A percentile compares a stretch with the other conserved stretches of the same genome.
Conservation (phyloP, 2,797 vertebrate species). For the Silurus lanzhouensis region DNA sequence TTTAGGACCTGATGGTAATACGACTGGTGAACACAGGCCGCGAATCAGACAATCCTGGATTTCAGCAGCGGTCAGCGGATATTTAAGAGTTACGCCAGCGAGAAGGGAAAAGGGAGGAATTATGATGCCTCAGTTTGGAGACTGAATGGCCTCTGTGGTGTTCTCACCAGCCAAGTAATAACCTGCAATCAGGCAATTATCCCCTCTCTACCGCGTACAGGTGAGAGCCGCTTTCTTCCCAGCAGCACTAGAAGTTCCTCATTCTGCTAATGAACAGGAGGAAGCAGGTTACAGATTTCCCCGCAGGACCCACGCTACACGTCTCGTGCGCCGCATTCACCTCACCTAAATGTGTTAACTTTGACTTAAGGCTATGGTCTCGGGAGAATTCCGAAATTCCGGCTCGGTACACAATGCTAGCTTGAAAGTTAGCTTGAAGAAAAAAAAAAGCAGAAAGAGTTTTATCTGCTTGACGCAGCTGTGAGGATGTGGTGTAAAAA, state of each 20-base stretch:
- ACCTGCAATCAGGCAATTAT: slow-evolving; percentile 61
- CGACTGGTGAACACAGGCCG: slow-evolving; percentile 24
- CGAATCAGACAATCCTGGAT: slow-evolving; percentile 18
- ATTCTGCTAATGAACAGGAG: slow-evolving; percentile 53
- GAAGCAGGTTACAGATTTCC: slow-evolving; percentile 52
- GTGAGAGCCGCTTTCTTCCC: slow-evolving; percentile 48
- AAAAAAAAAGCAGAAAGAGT: slow-evolving; percentile 33
- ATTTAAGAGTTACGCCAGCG: slow-evolving; percentile 35
- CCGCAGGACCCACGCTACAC: slow-evolving; percentile 33
- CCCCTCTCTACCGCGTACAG: slow-evolving; percentile 52
- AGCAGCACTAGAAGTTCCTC: slow-evolving; percentile 43
- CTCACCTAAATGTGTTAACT: slow-evolving; percentile 48
- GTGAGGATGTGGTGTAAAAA: slow-evolving; percentile 7
- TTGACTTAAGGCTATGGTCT: slow-evolving; percentile 37
- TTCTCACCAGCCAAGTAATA: slow-evolving; percentile 61
- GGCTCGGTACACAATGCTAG: slow-evolving; percentile 20
- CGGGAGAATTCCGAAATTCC: slow-evolving; percentile 27
- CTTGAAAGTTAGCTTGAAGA: slow-evolving; percentile 20
- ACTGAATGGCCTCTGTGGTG: slow-evolving; percentile 52
- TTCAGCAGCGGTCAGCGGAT: slow-evolving; percentile 50
- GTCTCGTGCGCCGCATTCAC: slow-evolving; percentile 39
- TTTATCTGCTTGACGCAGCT: slow-evolving; percentile 19
- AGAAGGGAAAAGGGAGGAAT: slow-evolving; percentile 35
- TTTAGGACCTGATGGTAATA: slow-evolving; percentile 39
- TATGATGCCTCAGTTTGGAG: slow-evolving; percentile 45